Conservation (phyloP, 2,113 vertebrate species). For the Corapipo altera region DNA sequence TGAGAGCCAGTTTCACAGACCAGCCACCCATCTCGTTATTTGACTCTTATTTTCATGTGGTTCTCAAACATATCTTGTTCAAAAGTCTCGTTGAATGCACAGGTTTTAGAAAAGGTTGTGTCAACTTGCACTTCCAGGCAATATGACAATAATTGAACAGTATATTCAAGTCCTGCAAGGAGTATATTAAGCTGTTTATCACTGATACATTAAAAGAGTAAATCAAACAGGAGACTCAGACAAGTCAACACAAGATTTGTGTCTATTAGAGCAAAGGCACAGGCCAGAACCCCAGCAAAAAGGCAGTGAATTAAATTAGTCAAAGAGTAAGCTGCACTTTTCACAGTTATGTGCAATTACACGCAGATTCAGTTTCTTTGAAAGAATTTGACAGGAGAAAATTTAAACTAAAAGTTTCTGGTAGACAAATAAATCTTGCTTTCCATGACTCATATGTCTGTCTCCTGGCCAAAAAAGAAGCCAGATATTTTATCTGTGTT, state of each 20-base stretch:
- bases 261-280: conserved; percentile 12
- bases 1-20: background rate
- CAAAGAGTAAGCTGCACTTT: conserved; percentile 5
- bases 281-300: conserved; percentile 19
- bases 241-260: conserved; percentile 28
- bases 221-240: conserved; percentile 19
- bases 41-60: background rate
- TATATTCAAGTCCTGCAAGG: background rate
- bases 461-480: conserved; percentile 3
- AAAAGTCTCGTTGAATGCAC: background rate
- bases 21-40: background rate
- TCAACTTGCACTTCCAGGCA: background rate
- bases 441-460: conserved; percentile 39
- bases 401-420: conserved; percentile 56
- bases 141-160: background rate
- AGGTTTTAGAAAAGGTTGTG: background rate
- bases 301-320: conserved; percentile 33
- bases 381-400: conserved; percentile 36
- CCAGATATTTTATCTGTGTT: conserved; percentile 8
- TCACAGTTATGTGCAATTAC: conserved; percentile 21
- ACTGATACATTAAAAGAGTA: conserved; percentile 36
- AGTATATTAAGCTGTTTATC: conserved; percentile 10
- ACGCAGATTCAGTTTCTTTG: conserved; percentile 28
- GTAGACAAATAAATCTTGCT: conserved; percentile 46
- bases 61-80: background rate